Base-by-base conservation (phyloP, 2,797 vertebrate genomes). In the Epinephelus malabaricus region DNA sequence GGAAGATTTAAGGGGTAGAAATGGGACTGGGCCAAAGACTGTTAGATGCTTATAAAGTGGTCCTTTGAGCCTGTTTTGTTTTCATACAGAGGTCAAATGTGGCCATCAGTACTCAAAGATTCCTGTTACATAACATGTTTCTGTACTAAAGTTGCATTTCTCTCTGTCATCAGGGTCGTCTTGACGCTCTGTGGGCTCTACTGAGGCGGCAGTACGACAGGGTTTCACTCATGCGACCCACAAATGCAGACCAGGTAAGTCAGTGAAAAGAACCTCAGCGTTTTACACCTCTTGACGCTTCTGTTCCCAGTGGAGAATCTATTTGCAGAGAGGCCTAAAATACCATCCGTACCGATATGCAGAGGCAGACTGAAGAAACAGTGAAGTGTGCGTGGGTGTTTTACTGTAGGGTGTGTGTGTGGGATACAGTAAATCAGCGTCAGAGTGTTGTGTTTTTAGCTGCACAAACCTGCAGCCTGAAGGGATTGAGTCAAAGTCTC, bases 151-250 rank as follows among this genome's bases (percentile, higher is more conserved):
- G 8, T 9, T 30, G 0, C 1, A 0, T 56, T 7, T 27, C 27
- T 61, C 23, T 84, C 46, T 67, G 47, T 13, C 0, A 8, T 69
- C 91, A 99, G 98, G 97, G 98, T 75, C 97, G 97, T n/a, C 95
- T 99, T 0, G 97, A 99, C 0, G 97, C 98, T 0, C 71, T 99
- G 76, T 98, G 98, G 97, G 98, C 98, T n/a, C 85, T 99, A 88
- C 66, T 99, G 69, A 66, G 95, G 51, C 90, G 96, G 3, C 98
- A 99, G 86, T 99, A 98, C 0, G 95, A 98, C 90, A 89, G 98
- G 30, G 98, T 99, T 21, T 99, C 98, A 40, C 81, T 99, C 89
- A 98, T 99, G 98, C 93, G 98, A 55, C 98, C 98, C 5, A 97
- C 97, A 56, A 89, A 96, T 83, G 95, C 94, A 82, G 98, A 99